Conservation (phyloP, 2,797 vertebrate species). For the Alca torda region DNA sequence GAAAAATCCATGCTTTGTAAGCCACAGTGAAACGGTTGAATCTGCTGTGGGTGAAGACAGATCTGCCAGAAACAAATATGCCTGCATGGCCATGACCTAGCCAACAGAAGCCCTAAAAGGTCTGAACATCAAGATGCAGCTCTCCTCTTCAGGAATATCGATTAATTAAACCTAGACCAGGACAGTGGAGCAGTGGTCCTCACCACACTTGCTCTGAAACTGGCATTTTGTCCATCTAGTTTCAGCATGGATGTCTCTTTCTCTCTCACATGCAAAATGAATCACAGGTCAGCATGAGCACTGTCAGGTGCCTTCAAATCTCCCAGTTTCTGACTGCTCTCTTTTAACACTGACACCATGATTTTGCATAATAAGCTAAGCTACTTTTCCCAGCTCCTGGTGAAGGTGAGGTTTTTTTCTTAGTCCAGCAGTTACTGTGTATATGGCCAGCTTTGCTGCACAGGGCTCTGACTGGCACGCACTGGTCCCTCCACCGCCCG, state of each 20-base stretch:
- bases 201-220: not conserved
- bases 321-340: not conserved
- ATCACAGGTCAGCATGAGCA: not conserved
- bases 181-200: not conserved
- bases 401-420: not conserved
- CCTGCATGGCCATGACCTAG: not conserved
- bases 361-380: not conserved
- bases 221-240: not conserved
- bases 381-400: not conserved
- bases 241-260: not conserved
- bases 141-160: not conserved
- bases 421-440: accelerated
- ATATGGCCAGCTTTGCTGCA: not conserved
- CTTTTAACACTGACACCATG: not conserved
- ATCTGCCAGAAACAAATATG: not conserved
- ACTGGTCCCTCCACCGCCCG: accelerated
- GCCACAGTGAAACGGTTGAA: not conserved
- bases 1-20: not conserved
- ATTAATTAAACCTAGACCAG: not conserved
- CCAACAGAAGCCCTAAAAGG: not conserved
- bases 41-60: not conserved
- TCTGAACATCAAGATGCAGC: not conserved
- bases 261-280: not conserved
- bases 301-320: not conserved
- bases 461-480: not conserved